phyloP scores from a whole-genome alignment of 53 echinoderm and acorn worm genomes.

The Arbacia lixula region DNA sequence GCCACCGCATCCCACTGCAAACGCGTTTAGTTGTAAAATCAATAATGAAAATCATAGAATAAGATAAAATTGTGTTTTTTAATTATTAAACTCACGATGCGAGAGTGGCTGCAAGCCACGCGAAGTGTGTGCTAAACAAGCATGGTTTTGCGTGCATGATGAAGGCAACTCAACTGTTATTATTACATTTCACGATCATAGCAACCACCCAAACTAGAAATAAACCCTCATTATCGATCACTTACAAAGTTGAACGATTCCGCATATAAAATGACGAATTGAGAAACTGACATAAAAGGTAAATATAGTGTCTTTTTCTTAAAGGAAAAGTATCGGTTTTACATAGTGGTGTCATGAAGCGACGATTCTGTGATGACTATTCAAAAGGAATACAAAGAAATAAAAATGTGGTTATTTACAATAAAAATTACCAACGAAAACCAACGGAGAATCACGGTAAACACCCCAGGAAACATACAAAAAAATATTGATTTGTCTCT shows the following conservation, averaged over 20 bases:
- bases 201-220: constrained; percentile 21
- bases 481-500: no score
- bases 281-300: no score
- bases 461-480: no score
- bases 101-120: constrained; percentile 32
- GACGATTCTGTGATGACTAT: background rate
- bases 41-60: no score
- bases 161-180: constrained; percentile 8
- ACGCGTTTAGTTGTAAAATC: no score
- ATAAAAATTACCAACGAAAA: background rate
- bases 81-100: constrained; percentile 33
- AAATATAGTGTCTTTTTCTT: no score
- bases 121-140: constrained; percentile 35
- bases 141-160: constrained; percentile 25
- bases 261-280: no score
- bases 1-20: constrained; percentile 16
- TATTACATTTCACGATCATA: constrained; percentile 24
- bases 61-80: constrained; percentile 27
- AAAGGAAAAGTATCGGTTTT: no score
- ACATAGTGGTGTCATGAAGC: constrained; percentile 30
- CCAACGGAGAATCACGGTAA: constrained; percentile 39
- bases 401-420: background rate
- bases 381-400: constrained; percentile 14
- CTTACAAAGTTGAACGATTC: no score
- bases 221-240: no score